A percentile compares a stretch with the other conserved stretches of the same genome.
These are phyloP conservation scores for Holothuria glaberrima DNA, from an alignment of 35 echinoderm and acorn worm genomes.

Conservation along the genomic window DNA sequence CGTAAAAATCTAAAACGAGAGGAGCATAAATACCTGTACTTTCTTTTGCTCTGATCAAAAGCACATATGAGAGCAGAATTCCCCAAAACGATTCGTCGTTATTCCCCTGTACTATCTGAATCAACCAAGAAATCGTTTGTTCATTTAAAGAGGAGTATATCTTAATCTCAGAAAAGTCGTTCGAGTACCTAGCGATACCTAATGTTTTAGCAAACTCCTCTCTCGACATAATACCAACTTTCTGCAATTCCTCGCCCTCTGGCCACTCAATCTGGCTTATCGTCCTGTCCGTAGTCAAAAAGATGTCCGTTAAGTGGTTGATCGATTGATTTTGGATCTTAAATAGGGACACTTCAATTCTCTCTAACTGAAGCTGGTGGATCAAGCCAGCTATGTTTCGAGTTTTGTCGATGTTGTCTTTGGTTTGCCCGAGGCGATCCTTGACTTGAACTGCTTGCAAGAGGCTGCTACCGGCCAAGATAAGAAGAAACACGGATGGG, in stretches of 20 bases:
- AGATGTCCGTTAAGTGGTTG: slow-evolving; percentile 37
- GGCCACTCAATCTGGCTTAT: slow-evolving; percentile 48
- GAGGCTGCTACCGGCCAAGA: neutral
- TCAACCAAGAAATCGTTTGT: slow-evolving; percentile 52
- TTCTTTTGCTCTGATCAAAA: slow-evolving; percentile 67
- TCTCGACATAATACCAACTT: neutral
- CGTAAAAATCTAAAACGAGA: slow-evolving; percentile 60
- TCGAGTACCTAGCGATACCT: neutral
- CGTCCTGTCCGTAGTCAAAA: slow-evolving; percentile 44
- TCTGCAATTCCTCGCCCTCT: neutral
- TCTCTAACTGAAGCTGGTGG: slow-evolving; percentile 69
- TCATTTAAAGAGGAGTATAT: slow-evolving; percentile 56
- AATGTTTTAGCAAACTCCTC: neutral
- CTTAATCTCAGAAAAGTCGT: slow-evolving; percentile 16
- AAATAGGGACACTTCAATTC: slow-evolving; percentile 41
- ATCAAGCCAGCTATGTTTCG: slow-evolving; percentile 66
- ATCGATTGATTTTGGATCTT: slow-evolving; percentile 3
- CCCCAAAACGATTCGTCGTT: slow-evolving; percentile 68
- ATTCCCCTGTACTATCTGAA: slow-evolving; percentile 40
- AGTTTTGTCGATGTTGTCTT: slow-evolving; percentile 24
- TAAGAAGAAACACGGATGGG: slow-evolving; percentile 30
- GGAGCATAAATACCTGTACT: slow-evolving; percentile 52
- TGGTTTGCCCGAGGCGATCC: neutral
- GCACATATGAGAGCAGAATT: slow-evolving; percentile 43
- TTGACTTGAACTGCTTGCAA: slow-evolving; percentile 16